Conservation (phyloP, 2,888 invertebrate species). For the Nycteola revayana region DNA sequence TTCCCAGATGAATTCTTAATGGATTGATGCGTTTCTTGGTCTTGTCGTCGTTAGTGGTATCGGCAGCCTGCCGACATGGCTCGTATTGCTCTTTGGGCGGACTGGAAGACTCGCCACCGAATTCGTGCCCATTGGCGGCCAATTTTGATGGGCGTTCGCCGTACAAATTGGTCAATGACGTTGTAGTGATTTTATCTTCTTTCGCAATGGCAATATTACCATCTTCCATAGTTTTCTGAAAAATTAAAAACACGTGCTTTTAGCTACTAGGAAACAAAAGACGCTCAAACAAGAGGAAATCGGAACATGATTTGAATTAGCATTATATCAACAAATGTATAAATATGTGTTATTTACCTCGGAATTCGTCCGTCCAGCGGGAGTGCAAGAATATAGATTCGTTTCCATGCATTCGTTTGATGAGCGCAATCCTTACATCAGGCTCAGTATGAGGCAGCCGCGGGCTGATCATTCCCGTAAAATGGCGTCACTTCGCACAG, state of each 20-base stretch:
- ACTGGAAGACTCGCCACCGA: slow-evolving; percentile 48
- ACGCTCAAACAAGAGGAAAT: slow-evolving; percentile 73
- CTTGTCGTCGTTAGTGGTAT: slow-evolving; percentile 56
- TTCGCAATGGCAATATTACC: slow-evolving; percentile 71
- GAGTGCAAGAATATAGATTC: slow-evolving; percentile 73
- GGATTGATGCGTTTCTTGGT: slow-evolving; percentile 70
- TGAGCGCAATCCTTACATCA: slow-evolving; percentile 74
- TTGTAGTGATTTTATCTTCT: slow-evolving; percentile 65
- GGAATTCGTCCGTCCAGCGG: slow-evolving; percentile 80
- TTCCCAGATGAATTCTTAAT: slow-evolving; percentile 71
- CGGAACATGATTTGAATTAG: slow-evolving; percentile 63
- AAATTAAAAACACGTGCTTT: slow-evolving; percentile 69
- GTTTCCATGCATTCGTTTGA: slow-evolving; percentile 77
- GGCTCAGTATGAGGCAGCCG: slow-evolving; percentile 77
- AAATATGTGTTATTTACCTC: slow-evolving; percentile 58
- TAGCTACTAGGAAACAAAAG: slow-evolving; percentile 74
- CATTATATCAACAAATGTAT: slow-evolving; percentile 52
- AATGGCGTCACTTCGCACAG: slow-evolving; percentile 81
- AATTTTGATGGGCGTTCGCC: slow-evolving; percentile 63
- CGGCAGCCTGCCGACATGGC: slow-evolving; percentile 45
- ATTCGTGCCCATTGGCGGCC: slow-evolving; percentile 69
- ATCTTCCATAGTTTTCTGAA: slow-evolving; percentile 82
- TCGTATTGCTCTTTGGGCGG: slow-evolving; percentile 43
- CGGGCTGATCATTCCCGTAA: slow-evolving; percentile 83
- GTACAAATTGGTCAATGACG: slow-evolving; percentile 59